A percentile compares a stretch with the other conserved stretches of the same genome.
These are phyloP conservation scores for Heliconius ethilla DNA, from an alignment of 2,888 invertebrate species.

Conservation along the genomic window DNA sequence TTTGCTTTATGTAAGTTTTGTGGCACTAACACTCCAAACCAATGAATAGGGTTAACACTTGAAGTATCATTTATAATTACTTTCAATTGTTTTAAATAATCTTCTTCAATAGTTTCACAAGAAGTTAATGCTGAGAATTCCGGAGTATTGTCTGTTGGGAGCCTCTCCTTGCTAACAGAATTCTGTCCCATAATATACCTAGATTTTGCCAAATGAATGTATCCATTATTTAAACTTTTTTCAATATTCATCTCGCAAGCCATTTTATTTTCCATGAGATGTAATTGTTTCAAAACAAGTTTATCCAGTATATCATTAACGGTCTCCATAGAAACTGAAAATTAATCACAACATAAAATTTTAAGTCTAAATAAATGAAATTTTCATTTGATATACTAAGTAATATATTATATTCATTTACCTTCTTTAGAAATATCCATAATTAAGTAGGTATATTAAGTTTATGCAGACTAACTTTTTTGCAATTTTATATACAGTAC, in stretches of 20 bases:
- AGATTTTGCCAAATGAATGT: conserved; percentile 87
- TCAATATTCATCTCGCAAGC: conserved; percentile 86
- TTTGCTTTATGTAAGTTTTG: conserved; percentile 89
- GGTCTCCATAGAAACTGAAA: conserved; percentile 55
- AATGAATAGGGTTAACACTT: conserved; percentile 86
- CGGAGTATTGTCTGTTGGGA: conserved; percentile 85
- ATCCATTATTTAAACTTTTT: conserved; percentile 85
- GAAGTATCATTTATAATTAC: conserved; percentile 59
- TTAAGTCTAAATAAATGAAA: neutral
- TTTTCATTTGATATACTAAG: neutral
- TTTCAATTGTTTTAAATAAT: conserved; percentile 70
- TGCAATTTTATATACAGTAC: neutral
- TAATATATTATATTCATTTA: neutral
- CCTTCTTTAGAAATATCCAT: conserved; percentile 17
- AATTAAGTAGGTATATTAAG: neutral
- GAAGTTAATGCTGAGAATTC: conserved; percentile 69
- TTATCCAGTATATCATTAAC: conserved; percentile 85
- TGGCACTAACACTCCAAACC: conserved; percentile 94
- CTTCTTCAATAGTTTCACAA: conserved; percentile 67
- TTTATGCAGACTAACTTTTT: conserved; percentile 3
- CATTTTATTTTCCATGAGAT: conserved; percentile 88
- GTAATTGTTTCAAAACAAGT: conserved; percentile 85
- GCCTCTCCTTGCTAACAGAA: conserved; percentile 85
- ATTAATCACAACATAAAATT: neutral
- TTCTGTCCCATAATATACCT: conserved; percentile 90